Evolutionary conservation across 2,113 vertebrate species (phyloP).

Genomic region (Gasterosteus nipponicus): DNA sequence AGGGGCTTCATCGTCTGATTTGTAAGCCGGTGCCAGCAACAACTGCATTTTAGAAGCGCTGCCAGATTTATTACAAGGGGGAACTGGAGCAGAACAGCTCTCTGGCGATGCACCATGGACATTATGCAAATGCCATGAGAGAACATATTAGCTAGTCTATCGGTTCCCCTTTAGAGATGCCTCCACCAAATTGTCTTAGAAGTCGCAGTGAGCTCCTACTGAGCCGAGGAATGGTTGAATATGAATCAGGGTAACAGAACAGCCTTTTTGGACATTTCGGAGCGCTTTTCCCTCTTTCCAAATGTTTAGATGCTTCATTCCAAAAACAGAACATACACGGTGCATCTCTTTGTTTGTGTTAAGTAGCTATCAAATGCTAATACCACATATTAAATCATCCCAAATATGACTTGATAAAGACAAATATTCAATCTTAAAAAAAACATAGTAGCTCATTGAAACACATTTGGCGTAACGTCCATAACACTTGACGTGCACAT

Average conservation of each 20-base stretch:
- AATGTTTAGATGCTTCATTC: slow-evolving; percentile 33
- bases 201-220: slow-evolving; percentile 75
- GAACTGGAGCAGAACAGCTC: slow-evolving; percentile 82
- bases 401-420: slow-evolving; percentile 62
- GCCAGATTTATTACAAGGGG: slow-evolving; percentile 82
- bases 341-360: slow-evolving; percentile 42
- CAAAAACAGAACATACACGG: slow-evolving; percentile 21
- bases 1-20: slow-evolving; percentile 73
- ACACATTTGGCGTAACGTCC: slow-evolving; percentile 64
- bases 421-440: slow-evolving; percentile 44
- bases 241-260: slow-evolving; percentile 73
- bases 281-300: slow-evolving; percentile 38
- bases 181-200: slow-evolving; percentile 80
- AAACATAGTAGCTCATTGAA: slow-evolving; percentile 51
- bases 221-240: slow-evolving; percentile 72
- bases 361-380: slow-evolving; percentile 37
- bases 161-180: slow-evolving; percentile 75
- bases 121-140: slow-evolving; percentile 82
- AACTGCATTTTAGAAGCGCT: slow-evolving; percentile 79
- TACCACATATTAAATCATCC: slow-evolving; percentile 30
- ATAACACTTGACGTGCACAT: slow-evolving; percentile 68
- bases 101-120: slow-evolving; percentile 78
- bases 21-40: slow-evolving; percentile 75
- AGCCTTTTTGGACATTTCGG: slow-evolving; percentile 58
- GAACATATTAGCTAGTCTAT: slow-evolving; percentile 83